These are phyloP conservation scores for Crotalus horridus DNA, from an alignment of 2,113 vertebrate genomes.

Conservation along the genomic window DNA sequence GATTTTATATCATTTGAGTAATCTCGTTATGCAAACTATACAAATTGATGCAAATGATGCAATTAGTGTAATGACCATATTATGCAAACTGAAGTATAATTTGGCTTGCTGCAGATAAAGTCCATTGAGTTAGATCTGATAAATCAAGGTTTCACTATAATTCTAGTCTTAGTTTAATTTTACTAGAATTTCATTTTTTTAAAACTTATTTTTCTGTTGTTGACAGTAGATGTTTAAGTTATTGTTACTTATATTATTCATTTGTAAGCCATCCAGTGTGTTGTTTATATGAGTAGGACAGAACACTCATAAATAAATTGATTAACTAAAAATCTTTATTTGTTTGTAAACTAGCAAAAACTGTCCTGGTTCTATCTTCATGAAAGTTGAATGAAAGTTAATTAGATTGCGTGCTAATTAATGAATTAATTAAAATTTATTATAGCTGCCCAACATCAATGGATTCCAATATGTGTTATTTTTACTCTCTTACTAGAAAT, in stretches of 20 bases:
- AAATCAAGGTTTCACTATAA: neutral
- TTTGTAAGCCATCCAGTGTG: neutral
- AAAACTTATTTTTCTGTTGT: neutral
- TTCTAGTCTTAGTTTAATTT: neutral
- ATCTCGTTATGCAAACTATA: neutral
- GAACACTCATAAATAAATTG: neutral
- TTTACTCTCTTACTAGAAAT: neutral
- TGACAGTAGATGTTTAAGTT: neutral
- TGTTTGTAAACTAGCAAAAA: neutral
- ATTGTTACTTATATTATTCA: neutral
- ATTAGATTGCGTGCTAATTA: neutral
- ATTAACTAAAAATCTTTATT: neutral
- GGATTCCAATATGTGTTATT: neutral
- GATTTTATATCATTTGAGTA: neutral
- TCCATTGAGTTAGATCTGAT: neutral
- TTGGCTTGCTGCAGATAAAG: neutral
- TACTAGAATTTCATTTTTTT: neutral
- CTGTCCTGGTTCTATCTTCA: neutral
- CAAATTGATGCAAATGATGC: neutral
- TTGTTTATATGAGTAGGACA: neutral
- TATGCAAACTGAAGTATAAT: neutral
- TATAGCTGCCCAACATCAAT: neutral
- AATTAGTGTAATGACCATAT: neutral
- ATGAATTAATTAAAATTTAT: neutral
- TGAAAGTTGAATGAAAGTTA: neutral